phyloP scores from a whole-genome alignment of 2,797 vertebrate genomes.

The Clarias pachynema region DNA sequence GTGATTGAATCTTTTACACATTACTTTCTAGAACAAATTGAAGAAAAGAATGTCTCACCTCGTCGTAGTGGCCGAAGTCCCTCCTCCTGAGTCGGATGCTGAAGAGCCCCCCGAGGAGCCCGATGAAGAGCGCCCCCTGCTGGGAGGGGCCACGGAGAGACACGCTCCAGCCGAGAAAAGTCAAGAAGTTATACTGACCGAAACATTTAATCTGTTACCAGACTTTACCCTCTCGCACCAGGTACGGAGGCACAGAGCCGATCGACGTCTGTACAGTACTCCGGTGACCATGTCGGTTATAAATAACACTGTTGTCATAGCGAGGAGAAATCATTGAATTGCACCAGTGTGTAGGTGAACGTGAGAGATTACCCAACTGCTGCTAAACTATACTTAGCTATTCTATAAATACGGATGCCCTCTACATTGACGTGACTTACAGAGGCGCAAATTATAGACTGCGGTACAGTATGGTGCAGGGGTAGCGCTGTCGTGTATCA shows the following conservation, averaged over 20 bases:
- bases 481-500: no score
- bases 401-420: conserved; percentile 2
- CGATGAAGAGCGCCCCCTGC: conserved; percentile 73
- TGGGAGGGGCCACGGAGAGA: conserved; percentile 47
- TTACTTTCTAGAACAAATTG: conserved; percentile 68
- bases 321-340: neutral
- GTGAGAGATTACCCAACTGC: conserved; percentile 7
- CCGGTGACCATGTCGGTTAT: neutral
- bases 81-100: conserved; percentile 36
- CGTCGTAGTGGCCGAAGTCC: conserved; percentile 64
- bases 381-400: conserved; percentile 9
- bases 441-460: conserved; percentile 12
- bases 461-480: neutral
- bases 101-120: conserved; percentile 47
- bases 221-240: conserved; percentile 63
- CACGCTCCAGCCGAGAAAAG: conserved; percentile 50
- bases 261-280: neutral
- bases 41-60: conserved; percentile 75
- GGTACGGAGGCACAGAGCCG: conserved; percentile 58
- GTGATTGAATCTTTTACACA: neutral
- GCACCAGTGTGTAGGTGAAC: neutral
- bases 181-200: conserved; percentile 61
- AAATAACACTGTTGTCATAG: conserved; percentile 18
- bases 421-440: neutral
- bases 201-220: conserved; percentile 72